A percentile compares a stretch with the other conserved stretches of the same genome.
Conservation (phyloP, 2,797 vertebrate genomes). For the Labroides dimidiatus region DNA sequence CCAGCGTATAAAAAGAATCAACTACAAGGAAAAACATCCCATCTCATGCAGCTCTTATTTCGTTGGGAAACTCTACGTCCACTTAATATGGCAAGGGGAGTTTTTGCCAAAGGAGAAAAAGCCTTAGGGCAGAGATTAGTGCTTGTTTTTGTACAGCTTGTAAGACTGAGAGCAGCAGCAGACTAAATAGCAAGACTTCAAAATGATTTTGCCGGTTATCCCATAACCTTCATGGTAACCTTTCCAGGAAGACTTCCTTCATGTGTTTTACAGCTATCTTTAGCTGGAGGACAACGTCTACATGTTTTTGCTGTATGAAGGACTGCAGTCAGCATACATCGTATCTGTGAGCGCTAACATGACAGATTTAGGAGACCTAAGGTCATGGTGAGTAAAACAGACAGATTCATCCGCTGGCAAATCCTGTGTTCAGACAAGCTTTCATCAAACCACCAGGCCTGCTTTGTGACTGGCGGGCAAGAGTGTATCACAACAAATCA, state of each 20-base stretch:
- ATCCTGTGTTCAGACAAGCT: conserved; percentile 20
- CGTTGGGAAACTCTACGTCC: neutral
- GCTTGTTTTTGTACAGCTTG: conserved; percentile 4
- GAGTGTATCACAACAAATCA: conserved; percentile 45
- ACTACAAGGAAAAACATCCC: no score
- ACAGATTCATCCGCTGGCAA: conserved; percentile 32
- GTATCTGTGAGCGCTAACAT: conserved; percentile 18
- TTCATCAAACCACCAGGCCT: neutral
- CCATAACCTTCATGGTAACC: conserved; percentile 39
- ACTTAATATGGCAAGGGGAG: neutral
- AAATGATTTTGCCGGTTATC: conserved; percentile 28
- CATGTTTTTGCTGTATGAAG: conserved; percentile 11
- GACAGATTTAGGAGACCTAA: conserved; percentile 30
- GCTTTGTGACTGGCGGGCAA: conserved; percentile 31
- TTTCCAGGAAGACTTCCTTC: neutral
- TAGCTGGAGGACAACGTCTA: conserved; percentile 9
- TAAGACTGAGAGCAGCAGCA: neutral
- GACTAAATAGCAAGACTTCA: conserved; percentile 2
- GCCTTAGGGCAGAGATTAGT: conserved; percentile 25
- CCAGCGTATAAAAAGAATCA: no score
- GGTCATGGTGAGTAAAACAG: conserved; percentile 30
- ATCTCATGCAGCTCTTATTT: neutral
- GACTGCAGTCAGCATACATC: conserved; percentile 19
- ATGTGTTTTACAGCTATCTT: conserved; percentile 9
- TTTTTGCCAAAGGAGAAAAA: neutral